Evolutionary conservation across 2,113 vertebrate genomes (phyloP), one percentile per base, ranked within the genome.

Genomic region (Gymnorhina tibicen): DNA sequence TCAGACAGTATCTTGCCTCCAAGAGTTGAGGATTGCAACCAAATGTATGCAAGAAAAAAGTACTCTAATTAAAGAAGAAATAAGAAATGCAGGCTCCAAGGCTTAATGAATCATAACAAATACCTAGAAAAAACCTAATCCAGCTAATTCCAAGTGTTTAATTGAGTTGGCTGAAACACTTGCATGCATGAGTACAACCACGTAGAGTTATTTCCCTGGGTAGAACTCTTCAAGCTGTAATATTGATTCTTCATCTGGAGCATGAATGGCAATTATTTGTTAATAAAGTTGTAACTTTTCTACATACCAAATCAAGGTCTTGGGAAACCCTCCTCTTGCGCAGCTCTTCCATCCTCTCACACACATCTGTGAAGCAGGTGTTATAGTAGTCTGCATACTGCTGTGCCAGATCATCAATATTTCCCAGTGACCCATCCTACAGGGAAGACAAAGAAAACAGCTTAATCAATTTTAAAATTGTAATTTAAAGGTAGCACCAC

Each of bases 371-470:
- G 96, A 99, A 99, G 94, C 99, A 99, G 89, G 99, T 99, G 75
- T 99, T 99, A 97, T 99, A 99, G 95, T 99, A 99, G 95, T 99
- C 99, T 14, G 99, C 99, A 97, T 99, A 99, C 96, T 99, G 99
- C 95, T 99, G 99, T 3, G 99, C 99, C 95, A 99, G 98, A 97
- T 99, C 99, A 96, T 99, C 99, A 87, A 99, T 99, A 95, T 99
- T 99, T 76, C 99, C 99, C 98, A 99, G 97, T 56, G 99, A 99
- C 86, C 99, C 99, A 70, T 99, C 99, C 99, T 99, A 91, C 28
- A 76, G 63, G 9, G 11, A n/a, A 70, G 33, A 74, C 10, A 63
- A 88, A 66, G 59, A 93, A 97, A 55, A 66, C 13, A 47, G 2
- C 2, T 77, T 56, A 74, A 63, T 37, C 6, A 26, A 3, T 46